These are phyloP conservation scores for Emydura subglobosa DNA, from an alignment of 2,113 vertebrate genomes.

Conservation along the genomic window DNA sequence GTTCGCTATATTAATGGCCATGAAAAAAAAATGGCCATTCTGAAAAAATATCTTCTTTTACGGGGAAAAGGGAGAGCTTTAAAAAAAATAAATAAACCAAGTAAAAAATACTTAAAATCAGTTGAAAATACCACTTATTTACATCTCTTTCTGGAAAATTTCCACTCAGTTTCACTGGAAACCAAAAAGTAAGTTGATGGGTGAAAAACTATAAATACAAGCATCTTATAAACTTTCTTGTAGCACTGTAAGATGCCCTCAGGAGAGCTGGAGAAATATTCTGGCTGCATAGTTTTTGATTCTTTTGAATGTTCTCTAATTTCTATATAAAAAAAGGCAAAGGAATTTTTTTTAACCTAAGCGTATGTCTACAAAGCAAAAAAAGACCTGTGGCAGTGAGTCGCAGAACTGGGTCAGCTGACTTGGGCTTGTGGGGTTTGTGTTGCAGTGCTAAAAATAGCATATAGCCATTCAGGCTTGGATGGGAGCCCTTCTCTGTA, in stretches of 20 bases:
- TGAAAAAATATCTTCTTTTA: neutral
- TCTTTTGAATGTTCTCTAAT: neutral
- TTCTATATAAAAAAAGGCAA: neutral
- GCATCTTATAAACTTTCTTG: neutral
- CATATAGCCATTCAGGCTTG: neutral
- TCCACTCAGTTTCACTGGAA: neutral
- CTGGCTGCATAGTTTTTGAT: neutral
- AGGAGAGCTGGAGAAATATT: neutral
- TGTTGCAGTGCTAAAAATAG: neutral
- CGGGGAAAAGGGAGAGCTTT: neutral
- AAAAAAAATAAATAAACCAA: neutral
- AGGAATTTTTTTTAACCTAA: slow-evolving; percentile 1
- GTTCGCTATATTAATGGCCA: neutral
- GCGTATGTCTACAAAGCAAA: neutral
- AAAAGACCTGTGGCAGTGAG: neutral
- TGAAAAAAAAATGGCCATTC: slow-evolving; percentile 30
- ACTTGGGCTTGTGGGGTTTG: neutral
- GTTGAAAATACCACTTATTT: neutral
- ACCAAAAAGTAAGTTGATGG: neutral
- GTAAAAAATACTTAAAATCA: neutral
- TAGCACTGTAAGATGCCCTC: neutral
- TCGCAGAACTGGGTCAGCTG: neutral
- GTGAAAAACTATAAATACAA: neutral
- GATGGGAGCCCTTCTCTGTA: neutral
- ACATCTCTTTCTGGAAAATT: neutral